Evolutionary conservation across 2,797 vertebrate genomes (phyloP), one percentile per base, ranked within the genome.

Genomic region (Pristis pectinata): DNA sequence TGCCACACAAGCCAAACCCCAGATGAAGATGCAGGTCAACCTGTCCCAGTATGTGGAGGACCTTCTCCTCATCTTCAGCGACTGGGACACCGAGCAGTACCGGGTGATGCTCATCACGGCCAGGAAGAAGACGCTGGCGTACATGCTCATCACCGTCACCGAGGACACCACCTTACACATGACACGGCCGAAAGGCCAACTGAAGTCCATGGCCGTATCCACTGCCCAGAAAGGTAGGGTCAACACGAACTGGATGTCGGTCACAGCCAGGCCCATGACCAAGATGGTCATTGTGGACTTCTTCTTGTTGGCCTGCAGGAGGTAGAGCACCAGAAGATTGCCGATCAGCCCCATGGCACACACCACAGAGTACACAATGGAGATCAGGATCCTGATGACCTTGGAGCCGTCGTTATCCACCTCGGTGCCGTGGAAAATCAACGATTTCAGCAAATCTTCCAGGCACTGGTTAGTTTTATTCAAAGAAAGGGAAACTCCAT

Each of bases 91-190:
- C 1, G 0, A 94, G 94, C 96, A 96, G 96, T 97, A 98, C 22
- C 97, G 97, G 1, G 97, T 97, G 94, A 97, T 96, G 2, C 97
- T 98, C 97, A 97, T 97, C 92, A 97, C 97, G 0, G 97, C 97
- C 94, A 98, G 97, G 95, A 98, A 97, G 96, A 97, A 98, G 89
- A 97, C 97, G 70, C 97, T 97, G 95, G 97, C 97, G 9, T 97
- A 98, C 97, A 97, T 97, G 96, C 97, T 98, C 95, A 98, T 96
- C 82, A 97, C 97, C 13, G 97, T 97, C 95, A 97, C 97, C 0
- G 97, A 97, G 96, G 97, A 97, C 94, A 97, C 96, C 0, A 97
- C 96, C 96, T 98, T 97, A 94, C 97, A 97, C 97, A 97, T 97
- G 95, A 97, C 94, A 34, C 96, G 93, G 30, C 97, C 97, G 0